phyloP scores from a whole-genome alignment of 2,888 invertebrate species.

The Nymphalis polychloros region DNA sequence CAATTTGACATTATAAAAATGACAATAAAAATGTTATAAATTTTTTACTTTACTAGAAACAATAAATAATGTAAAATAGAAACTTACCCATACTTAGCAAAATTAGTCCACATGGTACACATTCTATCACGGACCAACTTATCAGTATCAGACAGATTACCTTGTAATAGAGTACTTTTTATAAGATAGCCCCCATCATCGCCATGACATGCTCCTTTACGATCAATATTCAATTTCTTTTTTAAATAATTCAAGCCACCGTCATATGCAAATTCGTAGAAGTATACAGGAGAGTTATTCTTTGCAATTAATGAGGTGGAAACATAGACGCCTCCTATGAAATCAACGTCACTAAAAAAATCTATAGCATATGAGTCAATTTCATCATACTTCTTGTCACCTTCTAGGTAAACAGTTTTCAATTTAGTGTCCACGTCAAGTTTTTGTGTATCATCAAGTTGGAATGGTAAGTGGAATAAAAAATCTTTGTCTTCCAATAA shows the following conservation, averaged over 20 bases:
- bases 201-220: slow-evolving; percentile 81
- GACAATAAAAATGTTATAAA: too few relatives aligned
- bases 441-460: slow-evolving; percentile 50
- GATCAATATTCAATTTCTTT: slow-evolving; percentile 60
- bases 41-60: too few relatives aligned
- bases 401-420: slow-evolving; percentile 72
- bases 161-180: slow-evolving; percentile 54
- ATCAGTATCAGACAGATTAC: slow-evolving; percentile 54
- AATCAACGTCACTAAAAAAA: slow-evolving; percentile 76
- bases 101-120: slow-evolving; percentile 84
- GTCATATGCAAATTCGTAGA: slow-evolving; percentile 82
- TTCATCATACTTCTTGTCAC: slow-evolving; percentile 56
- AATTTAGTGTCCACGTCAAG: slow-evolving; percentile 54
- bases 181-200: slow-evolving; percentile 84
- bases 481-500: slow-evolving; percentile 62
- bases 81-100: slow-evolving; percentile 80
- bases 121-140: slow-evolving; percentile 67
- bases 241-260: slow-evolving; percentile 80
- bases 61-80: not conserved
- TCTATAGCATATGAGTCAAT: slow-evolving; percentile 67
- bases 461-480: slow-evolving; percentile 57
- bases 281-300: slow-evolving; percentile 72
- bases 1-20: too few relatives aligned
- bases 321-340: slow-evolving; percentile 63
- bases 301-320: slow-evolving; percentile 61